These are phyloP conservation scores for Caranx ignobilis DNA, from an alignment of 2,113 vertebrate genomes.

Conservation along the genomic window DNA sequence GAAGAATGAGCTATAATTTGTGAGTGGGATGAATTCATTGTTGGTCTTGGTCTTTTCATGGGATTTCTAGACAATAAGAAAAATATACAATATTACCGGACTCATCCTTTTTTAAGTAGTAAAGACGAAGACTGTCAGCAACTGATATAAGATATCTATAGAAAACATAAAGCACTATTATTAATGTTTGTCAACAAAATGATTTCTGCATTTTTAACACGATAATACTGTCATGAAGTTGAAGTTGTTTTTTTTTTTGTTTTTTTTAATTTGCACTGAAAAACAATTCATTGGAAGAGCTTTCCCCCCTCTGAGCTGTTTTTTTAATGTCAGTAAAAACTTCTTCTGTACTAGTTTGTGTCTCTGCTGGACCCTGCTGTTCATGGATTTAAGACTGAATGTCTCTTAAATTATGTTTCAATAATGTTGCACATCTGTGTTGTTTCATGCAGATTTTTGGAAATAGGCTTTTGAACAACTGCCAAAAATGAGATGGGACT, in stretches of 20 bases:
- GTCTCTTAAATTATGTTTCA: constrained; percentile 52
- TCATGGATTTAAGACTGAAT: constrained; percentile 53
- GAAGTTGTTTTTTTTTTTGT: constrained; percentile 21
- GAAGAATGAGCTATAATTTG: neutral
- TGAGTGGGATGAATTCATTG: neutral
- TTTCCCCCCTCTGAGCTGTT: constrained; percentile 10
- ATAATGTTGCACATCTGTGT: constrained; percentile 63
- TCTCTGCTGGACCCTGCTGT: constrained; percentile 53
- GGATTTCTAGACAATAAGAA: constrained; percentile 7
- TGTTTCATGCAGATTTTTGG: constrained; percentile 43
- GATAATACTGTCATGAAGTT: constrained; percentile 42
- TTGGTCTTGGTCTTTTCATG: constrained; percentile 14
- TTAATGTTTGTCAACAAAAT: constrained; percentile 37
- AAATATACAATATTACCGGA: constrained; percentile 31
- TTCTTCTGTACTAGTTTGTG: constrained; percentile 33
- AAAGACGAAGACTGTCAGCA: constrained; percentile 13
- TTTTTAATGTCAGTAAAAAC: constrained; percentile 14
- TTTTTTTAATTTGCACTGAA: constrained; percentile 69
- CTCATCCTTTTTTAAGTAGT: constrained; percentile 4
- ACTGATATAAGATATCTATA: constrained; percentile 37
- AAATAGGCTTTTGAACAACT: constrained; percentile 52
- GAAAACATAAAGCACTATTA: constrained; percentile 43
- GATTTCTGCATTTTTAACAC: constrained; percentile 45
- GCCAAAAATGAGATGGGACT: constrained; percentile 78
- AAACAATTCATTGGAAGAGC: constrained; percentile 29